Percentiles rank a stretch among this genome's conserved stretches.
Conservation (phyloP, 2,113 vertebrate species). For the Syngnathoides biaculeatus region DNA sequence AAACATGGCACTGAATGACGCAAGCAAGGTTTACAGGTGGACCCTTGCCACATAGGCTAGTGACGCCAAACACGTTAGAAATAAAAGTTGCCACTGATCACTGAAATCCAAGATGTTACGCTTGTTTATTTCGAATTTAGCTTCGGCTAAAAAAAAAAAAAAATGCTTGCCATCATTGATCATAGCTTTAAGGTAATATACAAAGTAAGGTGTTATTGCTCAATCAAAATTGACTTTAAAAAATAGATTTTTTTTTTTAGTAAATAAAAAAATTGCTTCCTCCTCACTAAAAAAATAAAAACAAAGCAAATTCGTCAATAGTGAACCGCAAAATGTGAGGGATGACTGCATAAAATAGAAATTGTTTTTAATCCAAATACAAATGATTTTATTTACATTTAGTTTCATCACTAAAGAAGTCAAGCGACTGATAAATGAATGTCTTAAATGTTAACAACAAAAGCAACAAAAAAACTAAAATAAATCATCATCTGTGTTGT, state of each 20-base stretch:
- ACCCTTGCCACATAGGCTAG: constrained; percentile 4
- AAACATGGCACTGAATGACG: constrained; percentile 24
- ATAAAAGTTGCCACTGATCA: neutral
- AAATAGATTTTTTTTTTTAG: too few species aligned
- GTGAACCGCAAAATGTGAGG: too few species aligned
- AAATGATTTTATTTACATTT: neutral
- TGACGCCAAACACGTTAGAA: constrained; percentile 16
- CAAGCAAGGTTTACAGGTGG: constrained; percentile 41
- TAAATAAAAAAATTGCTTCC: too few species aligned
- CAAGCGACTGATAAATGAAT: neutral
- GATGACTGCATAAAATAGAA: neutral
- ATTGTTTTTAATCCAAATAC: neutral
- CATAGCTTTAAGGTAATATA: too few species aligned
- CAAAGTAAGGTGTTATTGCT: neutral
- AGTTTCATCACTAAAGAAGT: neutral
- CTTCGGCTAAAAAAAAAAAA: neutral
- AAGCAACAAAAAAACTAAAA: too few species aligned
- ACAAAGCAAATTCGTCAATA: neutral
- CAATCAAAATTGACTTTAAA: neutral
- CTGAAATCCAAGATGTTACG: neutral
- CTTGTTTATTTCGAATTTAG: neutral
- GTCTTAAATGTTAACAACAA: neutral
- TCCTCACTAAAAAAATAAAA: neutral
- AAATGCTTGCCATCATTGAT: too few species aligned
- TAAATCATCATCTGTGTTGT: neutral